A percentile compares a stretch with the other conserved stretches of the same genome.
phyloP scores from a whole-genome alignment of 2,797 vertebrate species.

The Muscicapa comitata region DNA sequence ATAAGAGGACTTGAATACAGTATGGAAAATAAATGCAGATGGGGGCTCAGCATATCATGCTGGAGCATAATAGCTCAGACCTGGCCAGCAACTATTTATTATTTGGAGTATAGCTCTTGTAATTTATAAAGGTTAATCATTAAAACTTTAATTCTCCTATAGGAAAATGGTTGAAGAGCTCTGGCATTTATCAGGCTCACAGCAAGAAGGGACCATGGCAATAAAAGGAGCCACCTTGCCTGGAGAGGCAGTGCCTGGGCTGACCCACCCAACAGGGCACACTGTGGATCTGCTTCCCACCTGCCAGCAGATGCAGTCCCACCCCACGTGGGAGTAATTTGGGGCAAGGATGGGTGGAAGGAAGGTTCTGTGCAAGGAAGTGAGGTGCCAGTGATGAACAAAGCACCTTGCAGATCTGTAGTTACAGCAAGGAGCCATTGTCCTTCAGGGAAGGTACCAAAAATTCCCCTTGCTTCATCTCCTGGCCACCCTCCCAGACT shows the following conservation, averaged over 20 bases:
- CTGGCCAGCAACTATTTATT: conserved; percentile 41
- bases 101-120: conserved; percentile 18
- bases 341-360: neutral
- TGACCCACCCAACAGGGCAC: neutral
- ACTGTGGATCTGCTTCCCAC: neutral
- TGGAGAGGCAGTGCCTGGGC: neutral
- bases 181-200: neutral
- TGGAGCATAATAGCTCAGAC: conserved; percentile 47
- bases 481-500: neutral
- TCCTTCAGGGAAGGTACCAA: neutral
- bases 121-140: conserved; percentile 54
- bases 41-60: conserved; percentile 8
- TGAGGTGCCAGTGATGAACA: neutral
- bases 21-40: conserved; percentile 67
- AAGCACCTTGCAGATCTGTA: neutral
- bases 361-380: neutral
- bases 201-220: neutral
- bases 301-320: neutral
- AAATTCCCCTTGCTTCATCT: neutral
- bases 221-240: neutral
- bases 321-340: rapidly evolving
- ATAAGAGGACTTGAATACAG: conserved; percentile 60
- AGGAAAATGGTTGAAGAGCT: neutral
- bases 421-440: neutral
- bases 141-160: conserved; percentile 11